These are phyloP conservation scores for Heliconius cydno DNA, from an alignment of 2,888 invertebrate genomes.

Conservation along the genomic window DNA sequence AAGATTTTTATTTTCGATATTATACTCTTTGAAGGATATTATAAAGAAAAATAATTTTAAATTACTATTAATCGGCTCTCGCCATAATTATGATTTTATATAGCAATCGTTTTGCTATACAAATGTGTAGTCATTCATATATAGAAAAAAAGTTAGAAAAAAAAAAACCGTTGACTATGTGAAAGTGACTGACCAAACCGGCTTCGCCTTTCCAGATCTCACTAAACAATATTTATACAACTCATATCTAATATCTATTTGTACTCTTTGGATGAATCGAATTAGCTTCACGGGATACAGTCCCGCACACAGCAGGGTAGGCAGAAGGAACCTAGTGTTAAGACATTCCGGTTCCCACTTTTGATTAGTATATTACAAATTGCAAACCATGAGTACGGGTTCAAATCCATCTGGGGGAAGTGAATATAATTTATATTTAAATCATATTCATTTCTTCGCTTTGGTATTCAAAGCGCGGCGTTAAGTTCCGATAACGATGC, in stretches of 20 bases:
- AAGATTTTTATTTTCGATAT: too few species aligned
- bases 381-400: too few species aligned
- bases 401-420: not conserved
- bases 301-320: too few species aligned
- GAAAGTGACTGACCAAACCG: constrained; percentile 65
- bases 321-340: too few species aligned
- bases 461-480: too few species aligned
- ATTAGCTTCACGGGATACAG: not conserved
- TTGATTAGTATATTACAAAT: too few species aligned
- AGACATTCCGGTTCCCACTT: too few species aligned
- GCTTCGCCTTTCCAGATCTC: constrained; percentile 37
- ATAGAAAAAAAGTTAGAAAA: constrained; percentile 59
- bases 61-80: too few species aligned
- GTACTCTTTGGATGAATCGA: not conserved
- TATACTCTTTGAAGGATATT: not conserved
- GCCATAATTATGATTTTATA: not conserved
- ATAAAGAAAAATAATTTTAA: not conserved
- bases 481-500: too few species aligned
- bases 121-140: constrained; percentile 50
- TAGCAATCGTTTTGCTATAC: not conserved
- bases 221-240: constrained; percentile 23
- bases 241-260: constrained; percentile 17
- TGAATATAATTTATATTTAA: not conserved
- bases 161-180: constrained; percentile 64
- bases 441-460: too few species aligned